These are phyloP conservation scores for Microcebus griseorufus DNA, from an alignment of 2,113 vertebrate species.

Conservation along the genomic window DNA sequence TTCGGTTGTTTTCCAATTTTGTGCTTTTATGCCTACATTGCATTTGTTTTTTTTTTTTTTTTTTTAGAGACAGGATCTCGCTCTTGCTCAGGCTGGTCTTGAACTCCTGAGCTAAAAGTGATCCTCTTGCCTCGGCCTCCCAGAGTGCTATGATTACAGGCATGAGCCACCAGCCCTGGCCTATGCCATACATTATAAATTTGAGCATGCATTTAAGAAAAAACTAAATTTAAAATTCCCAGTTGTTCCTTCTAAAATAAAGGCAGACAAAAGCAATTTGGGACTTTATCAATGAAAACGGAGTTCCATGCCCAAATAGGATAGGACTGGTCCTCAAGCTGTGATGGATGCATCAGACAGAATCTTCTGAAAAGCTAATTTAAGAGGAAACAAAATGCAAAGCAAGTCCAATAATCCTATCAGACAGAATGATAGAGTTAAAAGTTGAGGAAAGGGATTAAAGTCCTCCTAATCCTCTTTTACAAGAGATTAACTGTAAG, in stretches of 20 bases:
- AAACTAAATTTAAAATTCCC: neutral
- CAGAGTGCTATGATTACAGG: too few species aligned
- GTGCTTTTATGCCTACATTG: neutral
- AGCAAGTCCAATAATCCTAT: neutral
- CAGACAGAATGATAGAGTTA: neutral
- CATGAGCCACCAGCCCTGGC: too few species aligned
- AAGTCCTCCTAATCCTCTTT: neutral
- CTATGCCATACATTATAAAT: neutral
- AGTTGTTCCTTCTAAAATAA: neutral
- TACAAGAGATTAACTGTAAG: neutral
- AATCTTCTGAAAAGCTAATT: neutral
- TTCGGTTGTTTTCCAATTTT: neutral
- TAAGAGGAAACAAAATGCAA: neutral
- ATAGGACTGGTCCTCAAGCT: neutral
- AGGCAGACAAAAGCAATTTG: neutral
- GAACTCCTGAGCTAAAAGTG: too few species aligned
- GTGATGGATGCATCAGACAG: neutral
- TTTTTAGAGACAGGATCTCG: too few species aligned
- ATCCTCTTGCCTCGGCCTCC: too few species aligned
- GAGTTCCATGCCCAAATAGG: neutral
- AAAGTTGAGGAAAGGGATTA: neutral
- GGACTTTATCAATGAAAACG: neutral
- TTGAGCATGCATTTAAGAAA: neutral
- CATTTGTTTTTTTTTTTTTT: too few species aligned
- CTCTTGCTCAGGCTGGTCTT: too few species aligned